Base-by-base conservation (phyloP, 2,797 vertebrate species). In the Poecilia picta region DNA sequence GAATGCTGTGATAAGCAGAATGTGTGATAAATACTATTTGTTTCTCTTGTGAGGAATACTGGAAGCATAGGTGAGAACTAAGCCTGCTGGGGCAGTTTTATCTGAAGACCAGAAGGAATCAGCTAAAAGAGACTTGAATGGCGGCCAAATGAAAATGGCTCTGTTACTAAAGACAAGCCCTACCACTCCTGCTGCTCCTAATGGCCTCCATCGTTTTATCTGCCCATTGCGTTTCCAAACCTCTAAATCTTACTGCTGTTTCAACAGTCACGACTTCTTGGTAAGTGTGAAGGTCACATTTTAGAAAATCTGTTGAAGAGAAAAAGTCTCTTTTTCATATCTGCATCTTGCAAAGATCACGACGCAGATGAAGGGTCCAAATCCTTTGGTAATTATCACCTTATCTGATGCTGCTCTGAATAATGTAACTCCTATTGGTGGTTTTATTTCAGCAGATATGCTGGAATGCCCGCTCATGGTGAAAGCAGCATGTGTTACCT, bases 371-470 rank as follows among this genome's bases (percentile, higher is more conserved):
- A 74, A 71, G 43, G 47, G 25, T 72, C 55, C 6, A 80, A 53
- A 59, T 80, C 78, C 28, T 79, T 28, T 57, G 84, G 73, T 81
- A 83, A 85, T 87, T 83, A 81, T 87, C 84, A 83, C 80, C 49
- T 47, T 71, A 46, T 78, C 83, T 72, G 23, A 46, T 62, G 75
- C 77, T 0, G 16, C 84, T 82, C 74, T 73, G 85, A 86, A 84
- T 85, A 79, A 33, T 74, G 80, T 83, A 82, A 36, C 68, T 78
- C 82, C 83, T 89, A 87, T 91, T 90, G 91, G 68, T 81, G 87
- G 79, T 57, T 88, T 53, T 82, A 86, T 86, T 79, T 81, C 82
- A 47, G 64, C 72, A 75, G 80, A 79, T 51, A 83, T 80, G 81
- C 2, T 5, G 78, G 81, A 53, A 64, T 53, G 39, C 76, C 66